phyloP scores from a whole-genome alignment of 2,797 vertebrate species.

The Gorsachius magnificus region DNA sequence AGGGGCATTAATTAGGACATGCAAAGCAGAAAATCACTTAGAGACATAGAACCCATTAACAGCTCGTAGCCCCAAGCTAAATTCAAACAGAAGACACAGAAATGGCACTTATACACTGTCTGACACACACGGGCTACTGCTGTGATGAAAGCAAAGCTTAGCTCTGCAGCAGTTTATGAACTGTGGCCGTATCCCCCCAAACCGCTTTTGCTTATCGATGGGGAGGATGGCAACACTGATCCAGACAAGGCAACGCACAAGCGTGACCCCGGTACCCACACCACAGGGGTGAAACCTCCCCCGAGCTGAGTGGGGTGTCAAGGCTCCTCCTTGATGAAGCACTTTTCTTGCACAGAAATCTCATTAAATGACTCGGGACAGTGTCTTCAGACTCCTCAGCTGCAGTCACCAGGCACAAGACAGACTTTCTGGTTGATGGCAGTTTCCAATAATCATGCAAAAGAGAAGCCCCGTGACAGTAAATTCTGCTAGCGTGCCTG shows the following conservation, averaged over 20 bases:
- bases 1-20: slow-evolving; percentile 50
- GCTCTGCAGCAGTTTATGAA: background rate
- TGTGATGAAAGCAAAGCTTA: background rate
- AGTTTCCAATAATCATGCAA: background rate
- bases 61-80: background rate
- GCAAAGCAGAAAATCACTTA: slow-evolving; percentile 41
- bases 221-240: background rate
- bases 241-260: background rate
- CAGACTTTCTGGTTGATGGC: background rate
- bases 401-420: background rate
- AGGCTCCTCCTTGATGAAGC: background rate
- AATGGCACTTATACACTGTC: background rate
- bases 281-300: background rate
- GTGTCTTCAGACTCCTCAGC: background rate
- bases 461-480: background rate
- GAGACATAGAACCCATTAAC: slow-evolving; percentile 49
- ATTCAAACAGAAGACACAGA: slow-evolving; percentile 13
- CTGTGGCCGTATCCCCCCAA: background rate
- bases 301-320: background rate
- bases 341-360: background rate
- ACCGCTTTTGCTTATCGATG: background rate
- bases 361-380: background rate
- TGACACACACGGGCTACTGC: background rate
- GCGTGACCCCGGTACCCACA: too few species aligned
- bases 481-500: background rate